A percentile compares a stretch with the other conserved stretches of the same genome.
phyloP scores from a whole-genome alignment of 2,888 invertebrate species.

The Perdita meconis region DNA sequence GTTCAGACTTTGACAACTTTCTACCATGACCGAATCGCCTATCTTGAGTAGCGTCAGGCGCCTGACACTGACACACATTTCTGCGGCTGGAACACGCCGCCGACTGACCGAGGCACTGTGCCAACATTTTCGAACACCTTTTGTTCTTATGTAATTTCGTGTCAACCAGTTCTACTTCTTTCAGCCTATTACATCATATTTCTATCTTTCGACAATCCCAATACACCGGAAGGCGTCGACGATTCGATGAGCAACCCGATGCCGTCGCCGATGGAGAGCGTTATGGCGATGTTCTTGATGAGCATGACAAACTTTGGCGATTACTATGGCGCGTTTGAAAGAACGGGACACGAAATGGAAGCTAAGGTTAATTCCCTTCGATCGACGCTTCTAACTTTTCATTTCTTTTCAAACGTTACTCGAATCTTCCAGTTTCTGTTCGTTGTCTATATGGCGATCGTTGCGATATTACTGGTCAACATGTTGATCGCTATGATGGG shows the following conservation, averaged over 20 bases:
- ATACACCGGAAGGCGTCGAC: conserved; percentile 92
- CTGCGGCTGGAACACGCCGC: conserved; percentile 17
- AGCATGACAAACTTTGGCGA: conserved; percentile 98
- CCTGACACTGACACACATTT: conserved; percentile 74
- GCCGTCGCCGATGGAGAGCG: conserved; percentile 96
- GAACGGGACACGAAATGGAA: conserved; percentile 94
- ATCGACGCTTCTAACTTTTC: background rate
- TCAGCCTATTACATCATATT: conserved; percentile 96
- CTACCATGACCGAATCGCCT: conserved; percentile 56
- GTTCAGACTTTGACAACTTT: too few relatives aligned
- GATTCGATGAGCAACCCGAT: conserved; percentile 94
- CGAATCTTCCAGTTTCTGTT: conserved; percentile 91
- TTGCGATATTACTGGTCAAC: conserved; percentile 97
- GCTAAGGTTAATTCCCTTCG: conserved; percentile 89
- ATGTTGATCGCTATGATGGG: conserved; percentile 99
- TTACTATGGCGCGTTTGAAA: conserved; percentile 95
- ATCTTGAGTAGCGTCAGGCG: conserved; percentile 9
- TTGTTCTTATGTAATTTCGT: background rate
- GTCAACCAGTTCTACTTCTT: conserved; percentile 65
- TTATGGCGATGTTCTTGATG: conserved; percentile 99
- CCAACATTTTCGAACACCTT: conserved; percentile 76
- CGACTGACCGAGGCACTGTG: conserved; percentile 57
- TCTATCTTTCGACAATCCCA: conserved; percentile 93
- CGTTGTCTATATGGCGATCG: conserved; percentile 98
- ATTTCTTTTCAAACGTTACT: conserved; percentile 4